Percentiles rank a stretch among this genome's conserved stretches.
These are phyloP conservation scores for Leucosticte australis DNA, from an alignment of 2,113 vertebrate species.

Conservation along the genomic window DNA sequence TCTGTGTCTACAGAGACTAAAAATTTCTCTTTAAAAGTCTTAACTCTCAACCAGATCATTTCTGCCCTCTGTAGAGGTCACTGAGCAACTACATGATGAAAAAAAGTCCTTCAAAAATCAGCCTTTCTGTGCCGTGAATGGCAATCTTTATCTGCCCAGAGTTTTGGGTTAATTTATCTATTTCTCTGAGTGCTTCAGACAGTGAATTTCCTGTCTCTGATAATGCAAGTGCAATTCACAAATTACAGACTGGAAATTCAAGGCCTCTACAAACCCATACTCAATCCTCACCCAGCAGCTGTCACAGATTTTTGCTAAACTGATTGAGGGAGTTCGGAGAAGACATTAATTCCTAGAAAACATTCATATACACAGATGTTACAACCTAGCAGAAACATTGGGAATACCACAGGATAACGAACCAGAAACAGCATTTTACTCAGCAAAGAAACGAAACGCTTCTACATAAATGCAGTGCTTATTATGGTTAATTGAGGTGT, in stretches of 20 bases:
- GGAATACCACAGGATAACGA: background rate
- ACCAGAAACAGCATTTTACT: background rate
- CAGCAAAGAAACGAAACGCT: background rate
- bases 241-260: background rate
- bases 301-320: background rate
- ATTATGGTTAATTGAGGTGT: background rate
- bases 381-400: rapidly evolving
- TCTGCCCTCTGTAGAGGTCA: slow-evolving; percentile 69
- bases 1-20: background rate
- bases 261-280: background rate
- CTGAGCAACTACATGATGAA: slow-evolving; percentile 4
- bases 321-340: background rate
- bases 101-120: background rate
- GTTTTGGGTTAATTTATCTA: background rate
- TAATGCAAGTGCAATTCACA: background rate
- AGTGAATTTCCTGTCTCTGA: background rate
- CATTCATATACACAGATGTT: rapidly evolving
- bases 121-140: background rate
- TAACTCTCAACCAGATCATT: background rate
- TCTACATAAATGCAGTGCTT: rapidly evolving
- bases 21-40: background rate
- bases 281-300: background rate
- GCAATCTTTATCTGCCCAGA: background rate
- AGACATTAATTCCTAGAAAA: background rate
- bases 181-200: background rate